Evolutionary conservation across 1,140 invertebrate species (phyloP).

Genomic region (Diuraphis noxia): DNA sequence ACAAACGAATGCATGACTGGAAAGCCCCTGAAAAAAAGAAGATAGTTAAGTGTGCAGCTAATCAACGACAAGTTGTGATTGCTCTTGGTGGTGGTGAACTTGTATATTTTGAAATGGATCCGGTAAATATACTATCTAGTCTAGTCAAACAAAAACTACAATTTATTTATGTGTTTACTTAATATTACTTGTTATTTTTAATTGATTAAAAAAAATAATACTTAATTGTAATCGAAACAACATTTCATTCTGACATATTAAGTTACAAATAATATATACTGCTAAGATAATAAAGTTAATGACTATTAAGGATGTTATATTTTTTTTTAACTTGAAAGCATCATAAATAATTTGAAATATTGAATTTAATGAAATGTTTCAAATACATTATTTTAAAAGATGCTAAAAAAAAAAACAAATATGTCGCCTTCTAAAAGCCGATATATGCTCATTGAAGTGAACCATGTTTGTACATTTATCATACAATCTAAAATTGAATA

Average conservation of each 20-base stretch:
- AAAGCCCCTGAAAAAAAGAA: slow-evolving; percentile 96
- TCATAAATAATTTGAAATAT: slow-evolving; percentile 21
- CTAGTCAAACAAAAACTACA: not conserved
- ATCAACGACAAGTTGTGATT: slow-evolving; percentile 97
- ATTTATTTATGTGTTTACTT: not conserved
- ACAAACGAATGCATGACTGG: slow-evolving; percentile 99
- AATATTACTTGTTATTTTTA: too few relatives aligned
- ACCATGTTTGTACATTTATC: slow-evolving; percentile 41
- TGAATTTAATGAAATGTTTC: slow-evolving; percentile 4
- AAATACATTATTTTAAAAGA: not conserved
- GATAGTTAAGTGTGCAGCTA: slow-evolving; percentile 97
- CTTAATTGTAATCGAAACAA: too few relatives aligned
- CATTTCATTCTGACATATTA: too few relatives aligned
- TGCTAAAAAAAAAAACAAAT: slow-evolving; percentile 28
- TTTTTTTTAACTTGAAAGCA: not conserved
- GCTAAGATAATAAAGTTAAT: not conserved
- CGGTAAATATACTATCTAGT: slow-evolving; percentile 69
- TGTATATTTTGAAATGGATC: slow-evolving; percentile 99
- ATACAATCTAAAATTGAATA: not conserved
- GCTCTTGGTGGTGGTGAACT: slow-evolving; percentile 96
- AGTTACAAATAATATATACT: not conserved
- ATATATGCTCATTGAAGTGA: slow-evolving; percentile 54
- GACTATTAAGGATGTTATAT: not conserved
- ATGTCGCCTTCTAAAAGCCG: slow-evolving; percentile 53
- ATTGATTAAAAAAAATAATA: too few relatives aligned